phyloP scores from a whole-genome alignment of 2,113 vertebrate genomes.

The Alethe castanea region DNA sequence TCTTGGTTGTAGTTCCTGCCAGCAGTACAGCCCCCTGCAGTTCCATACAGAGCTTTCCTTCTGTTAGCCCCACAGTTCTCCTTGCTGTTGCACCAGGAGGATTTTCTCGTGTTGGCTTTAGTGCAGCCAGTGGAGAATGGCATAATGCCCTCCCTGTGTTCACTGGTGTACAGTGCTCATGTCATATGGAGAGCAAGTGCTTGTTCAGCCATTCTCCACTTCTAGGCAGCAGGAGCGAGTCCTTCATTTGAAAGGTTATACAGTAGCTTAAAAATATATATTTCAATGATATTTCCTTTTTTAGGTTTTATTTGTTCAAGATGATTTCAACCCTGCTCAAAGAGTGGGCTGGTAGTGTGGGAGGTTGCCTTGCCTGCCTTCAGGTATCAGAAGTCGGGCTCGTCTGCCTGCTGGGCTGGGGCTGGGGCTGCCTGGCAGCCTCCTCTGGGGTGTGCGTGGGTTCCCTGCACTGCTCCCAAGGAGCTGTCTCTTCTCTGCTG shows the following conservation, averaged over 20 bases:
- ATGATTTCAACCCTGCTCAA: background rate
- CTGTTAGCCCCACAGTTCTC: background rate
- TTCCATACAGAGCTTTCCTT: background rate
- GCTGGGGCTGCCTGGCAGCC: background rate
- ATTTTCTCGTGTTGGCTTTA: background rate
- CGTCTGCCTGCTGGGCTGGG: background rate
- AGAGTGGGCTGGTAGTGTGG: background rate
- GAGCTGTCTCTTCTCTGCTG: background rate
- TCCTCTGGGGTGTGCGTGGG: background rate
- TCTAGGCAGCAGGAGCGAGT: background rate
- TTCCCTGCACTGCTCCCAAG: background rate
- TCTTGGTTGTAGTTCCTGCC: background rate
- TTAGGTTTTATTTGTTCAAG: background rate
- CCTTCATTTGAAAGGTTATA: background rate
- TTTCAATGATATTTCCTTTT: background rate
- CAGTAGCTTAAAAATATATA: background rate
- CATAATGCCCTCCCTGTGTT: background rate
- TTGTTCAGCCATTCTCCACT: background rate
- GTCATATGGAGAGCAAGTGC: background rate
- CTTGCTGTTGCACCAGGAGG: background rate
- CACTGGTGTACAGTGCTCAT: background rate
- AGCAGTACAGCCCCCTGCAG: background rate
- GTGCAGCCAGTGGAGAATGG: background rate
- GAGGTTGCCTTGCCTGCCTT: background rate
- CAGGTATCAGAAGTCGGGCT: background rate